These are phyloP conservation scores for Antheraea mylitta DNA, from an alignment of 1,140 invertebrate genomes.

Conservation along the genomic window DNA sequence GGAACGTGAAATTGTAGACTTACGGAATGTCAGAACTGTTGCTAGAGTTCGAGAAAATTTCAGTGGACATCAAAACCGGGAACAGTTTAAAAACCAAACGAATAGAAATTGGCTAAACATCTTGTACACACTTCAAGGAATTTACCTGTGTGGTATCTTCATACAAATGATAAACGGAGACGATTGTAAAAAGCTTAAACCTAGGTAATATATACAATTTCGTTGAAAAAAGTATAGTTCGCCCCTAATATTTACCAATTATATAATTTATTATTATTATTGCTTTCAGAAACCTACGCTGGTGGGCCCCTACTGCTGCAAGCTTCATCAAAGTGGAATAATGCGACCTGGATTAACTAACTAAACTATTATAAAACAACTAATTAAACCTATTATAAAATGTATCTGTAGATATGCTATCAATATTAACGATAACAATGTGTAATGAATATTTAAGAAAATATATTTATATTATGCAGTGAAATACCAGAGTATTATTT, in stretches of 20 bases:
- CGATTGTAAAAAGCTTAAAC: slow-evolving; percentile 24
- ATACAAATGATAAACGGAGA: slow-evolving; percentile 31
- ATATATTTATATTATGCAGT: not conserved
- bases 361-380: no score
- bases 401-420: not conserved
- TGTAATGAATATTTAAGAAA: not conserved
- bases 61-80: not conserved
- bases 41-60: slow-evolving; percentile 2
- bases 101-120: slow-evolving; percentile 37
- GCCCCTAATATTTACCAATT: slow-evolving; percentile 6
- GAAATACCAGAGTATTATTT: not conserved
- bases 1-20: slow-evolving; percentile 6
- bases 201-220: slow-evolving; percentile 30
- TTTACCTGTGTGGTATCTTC: slow-evolving; percentile 44
- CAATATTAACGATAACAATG: not conserved
- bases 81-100: slow-evolving; percentile 11
- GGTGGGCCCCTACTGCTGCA: slow-evolving; percentile 19
- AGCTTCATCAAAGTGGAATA: slow-evolving; percentile 35
- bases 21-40: slow-evolving; percentile 6
- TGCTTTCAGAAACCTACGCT: slow-evolving; percentile 24
- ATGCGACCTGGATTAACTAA: not conserved
- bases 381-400: not conserved
- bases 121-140: slow-evolving; percentile 46
- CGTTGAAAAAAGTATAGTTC: slow-evolving; percentile 4
- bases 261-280: slow-evolving; percentile 12